These are phyloP conservation scores for Ursus arctos DNA, from an alignment of 2,113 vertebrate species.

Conservation along the genomic window DNA sequence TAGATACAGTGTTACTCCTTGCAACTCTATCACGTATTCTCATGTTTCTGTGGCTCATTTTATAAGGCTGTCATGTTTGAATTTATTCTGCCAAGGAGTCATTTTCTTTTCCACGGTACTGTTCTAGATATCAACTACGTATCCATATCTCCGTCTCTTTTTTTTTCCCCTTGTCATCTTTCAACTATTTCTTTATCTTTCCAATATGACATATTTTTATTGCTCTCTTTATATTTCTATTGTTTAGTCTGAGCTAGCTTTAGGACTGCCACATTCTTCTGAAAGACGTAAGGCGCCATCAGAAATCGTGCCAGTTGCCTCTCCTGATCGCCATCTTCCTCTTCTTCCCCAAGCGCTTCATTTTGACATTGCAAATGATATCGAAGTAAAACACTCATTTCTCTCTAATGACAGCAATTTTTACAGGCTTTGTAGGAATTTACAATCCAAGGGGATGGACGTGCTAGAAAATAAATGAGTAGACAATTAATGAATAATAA, in stretches of 20 bases:
- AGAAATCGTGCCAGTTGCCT: background rate
- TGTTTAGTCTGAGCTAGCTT: background rate
- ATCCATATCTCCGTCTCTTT: background rate
- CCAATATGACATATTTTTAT: background rate
- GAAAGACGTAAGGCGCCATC: background rate
- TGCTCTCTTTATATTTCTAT: background rate
- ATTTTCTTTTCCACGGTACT: background rate
- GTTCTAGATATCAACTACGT: background rate
- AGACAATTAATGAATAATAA: background rate
- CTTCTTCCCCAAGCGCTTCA: background rate
- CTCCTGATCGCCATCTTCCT: background rate
- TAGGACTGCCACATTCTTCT: background rate
- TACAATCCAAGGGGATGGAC: background rate
- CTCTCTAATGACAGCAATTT: background rate
- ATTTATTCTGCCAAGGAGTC: slow-evolving; percentile 57
- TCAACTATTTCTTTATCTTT: slow-evolving; percentile 39
- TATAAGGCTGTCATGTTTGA: slow-evolving; percentile 45
- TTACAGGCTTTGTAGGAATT: background rate
- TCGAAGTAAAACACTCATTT: background rate
- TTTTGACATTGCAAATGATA: background rate
- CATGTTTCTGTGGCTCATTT: slow-evolving; percentile 42
- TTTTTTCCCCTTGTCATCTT: background rate
- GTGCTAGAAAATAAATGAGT: background rate
- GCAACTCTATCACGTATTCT: background rate
- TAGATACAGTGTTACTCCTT: background rate